These are phyloP conservation scores for Adelges cooleyi DNA, from an alignment of 1,140 invertebrate species.

Conservation along the genomic window DNA sequence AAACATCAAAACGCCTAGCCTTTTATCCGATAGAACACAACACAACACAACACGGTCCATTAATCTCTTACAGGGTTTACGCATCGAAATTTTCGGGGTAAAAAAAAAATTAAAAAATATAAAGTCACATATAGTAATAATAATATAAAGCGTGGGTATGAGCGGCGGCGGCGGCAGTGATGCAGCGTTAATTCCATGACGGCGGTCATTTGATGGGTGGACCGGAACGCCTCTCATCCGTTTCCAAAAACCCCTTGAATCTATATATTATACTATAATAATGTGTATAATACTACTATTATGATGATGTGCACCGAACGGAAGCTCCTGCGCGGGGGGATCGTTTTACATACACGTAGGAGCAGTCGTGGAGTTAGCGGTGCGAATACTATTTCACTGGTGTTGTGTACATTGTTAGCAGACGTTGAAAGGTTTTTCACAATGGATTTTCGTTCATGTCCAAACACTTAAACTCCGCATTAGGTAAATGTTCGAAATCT, in stretches of 20 bases:
- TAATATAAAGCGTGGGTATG: background rate
- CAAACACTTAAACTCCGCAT: too few species aligned
- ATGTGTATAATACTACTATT: too few species aligned
- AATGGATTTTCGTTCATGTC: too few species aligned
- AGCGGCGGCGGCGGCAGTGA: background rate
- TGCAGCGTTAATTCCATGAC: background rate
- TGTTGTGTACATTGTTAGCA: too few species aligned
- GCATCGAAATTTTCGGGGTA: background rate
- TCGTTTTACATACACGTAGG: too few species aligned
- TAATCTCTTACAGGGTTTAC: background rate
- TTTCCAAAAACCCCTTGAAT: background rate
- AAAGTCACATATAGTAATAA: background rate
- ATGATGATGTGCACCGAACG: too few species aligned
- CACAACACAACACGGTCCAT: background rate
- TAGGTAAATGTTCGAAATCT: too few species aligned
- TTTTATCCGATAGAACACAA: background rate
- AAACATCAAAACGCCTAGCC: background rate
- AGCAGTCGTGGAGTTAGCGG: too few species aligned
- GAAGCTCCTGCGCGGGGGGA: too few species aligned
- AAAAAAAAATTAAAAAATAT: background rate
- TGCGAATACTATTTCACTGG: too few species aligned
- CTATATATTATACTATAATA: background rate
- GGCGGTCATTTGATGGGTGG: background rate
- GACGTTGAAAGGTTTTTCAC: too few species aligned
- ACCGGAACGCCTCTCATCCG: constrained; percentile 21